Evolutionary conservation across 2,888 invertebrate genomes (phyloP).

Genomic region (Scaptomyza polygonia): DNA sequence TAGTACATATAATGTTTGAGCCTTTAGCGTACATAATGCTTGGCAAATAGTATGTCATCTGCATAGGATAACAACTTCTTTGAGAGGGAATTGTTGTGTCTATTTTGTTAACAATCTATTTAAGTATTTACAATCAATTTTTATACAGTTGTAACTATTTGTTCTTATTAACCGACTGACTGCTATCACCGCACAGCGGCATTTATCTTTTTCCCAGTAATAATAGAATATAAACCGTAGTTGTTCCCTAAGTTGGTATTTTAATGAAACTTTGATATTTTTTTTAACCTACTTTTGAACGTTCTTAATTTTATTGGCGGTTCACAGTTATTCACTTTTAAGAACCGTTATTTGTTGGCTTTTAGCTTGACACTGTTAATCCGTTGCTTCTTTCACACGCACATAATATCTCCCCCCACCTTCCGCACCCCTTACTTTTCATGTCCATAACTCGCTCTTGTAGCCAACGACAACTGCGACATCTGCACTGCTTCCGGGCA

Average conservation of each 20-base stretch:
- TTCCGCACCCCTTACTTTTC: slow-evolving; percentile 6
- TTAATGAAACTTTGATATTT: not conserved
- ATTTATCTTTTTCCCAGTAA: too few relatives aligned
- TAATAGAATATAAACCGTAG: not conserved
- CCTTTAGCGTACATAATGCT: slow-evolving; percentile 53
- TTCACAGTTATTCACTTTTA: slow-evolving; percentile 17
- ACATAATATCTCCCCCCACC: too few relatives aligned
- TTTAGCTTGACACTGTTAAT: slow-evolving; percentile 15
- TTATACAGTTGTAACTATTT: not conserved
- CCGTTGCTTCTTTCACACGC: slow-evolving; percentile 4
- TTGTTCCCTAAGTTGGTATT: not conserved
- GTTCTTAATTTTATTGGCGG: slow-evolving; percentile 14
- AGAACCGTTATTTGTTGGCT: slow-evolving; percentile 11
- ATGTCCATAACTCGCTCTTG: slow-evolving; percentile 44
- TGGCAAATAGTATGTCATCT: slow-evolving; percentile 63
- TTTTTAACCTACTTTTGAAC: not conserved
- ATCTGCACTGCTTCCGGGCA: slow-evolving; percentile 76
- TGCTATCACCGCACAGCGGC: not conserved
- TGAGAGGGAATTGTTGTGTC: slow-evolving; percentile 7
- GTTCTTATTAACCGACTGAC: not conserved
- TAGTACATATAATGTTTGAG: slow-evolving; percentile 12
- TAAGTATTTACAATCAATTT: too few relatives aligned
- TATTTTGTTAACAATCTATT: slow-evolving; percentile 11
- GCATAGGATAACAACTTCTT: slow-evolving; percentile 37
- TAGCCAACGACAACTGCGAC: slow-evolving; percentile 56